phyloP scores from a whole-genome alignment of 2,888 invertebrate species.

The Tetragonula carbonaria region DNA sequence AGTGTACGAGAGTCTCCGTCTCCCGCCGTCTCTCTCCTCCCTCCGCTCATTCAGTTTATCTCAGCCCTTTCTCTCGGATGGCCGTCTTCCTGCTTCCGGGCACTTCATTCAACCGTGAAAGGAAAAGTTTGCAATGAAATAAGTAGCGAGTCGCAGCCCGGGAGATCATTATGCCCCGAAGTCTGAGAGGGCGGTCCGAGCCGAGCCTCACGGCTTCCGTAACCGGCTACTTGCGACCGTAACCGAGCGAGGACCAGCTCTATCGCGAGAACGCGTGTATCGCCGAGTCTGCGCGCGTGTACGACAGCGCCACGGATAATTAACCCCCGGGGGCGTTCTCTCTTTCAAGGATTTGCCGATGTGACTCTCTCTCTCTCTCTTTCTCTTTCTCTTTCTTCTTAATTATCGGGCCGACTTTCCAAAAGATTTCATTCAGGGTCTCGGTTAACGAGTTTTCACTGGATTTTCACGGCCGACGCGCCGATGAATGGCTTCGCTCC shows the following conservation, averaged over 20 bases:
- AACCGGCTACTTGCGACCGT: conserved; percentile 50
- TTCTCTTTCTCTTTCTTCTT: not conserved
- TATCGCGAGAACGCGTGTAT: too few relatives aligned
- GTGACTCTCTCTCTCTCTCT: not conserved
- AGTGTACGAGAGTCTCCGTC: conserved; percentile 42
- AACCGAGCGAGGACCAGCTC: not conserved
- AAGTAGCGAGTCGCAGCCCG: conserved; percentile 64
- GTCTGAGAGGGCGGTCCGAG: conserved; percentile 1
- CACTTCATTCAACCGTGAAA: conserved; percentile 68
- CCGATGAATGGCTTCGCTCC: too few relatives aligned
- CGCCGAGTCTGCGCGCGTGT: not conserved
- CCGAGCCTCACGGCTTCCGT: not conserved
- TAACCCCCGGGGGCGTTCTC: conserved; percentile 36
- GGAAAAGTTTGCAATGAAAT: conserved; percentile 70
- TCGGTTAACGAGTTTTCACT: not conserved
- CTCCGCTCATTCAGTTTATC: conserved; percentile 59
- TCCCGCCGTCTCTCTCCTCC: conserved; percentile 23
- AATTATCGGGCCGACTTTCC: conserved; percentile 19
- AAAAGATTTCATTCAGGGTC: not conserved
- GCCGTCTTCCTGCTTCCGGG: conserved; percentile 59
- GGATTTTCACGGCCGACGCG: not conserved
- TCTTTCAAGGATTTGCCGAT: conserved; percentile 21
- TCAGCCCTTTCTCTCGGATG: conserved; percentile 44
- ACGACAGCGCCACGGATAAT: conserved; percentile 19
- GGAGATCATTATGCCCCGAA: conserved; percentile 66